Conservation (phyloP, 2,113 vertebrate genomes). For the Eira barbara region DNA sequence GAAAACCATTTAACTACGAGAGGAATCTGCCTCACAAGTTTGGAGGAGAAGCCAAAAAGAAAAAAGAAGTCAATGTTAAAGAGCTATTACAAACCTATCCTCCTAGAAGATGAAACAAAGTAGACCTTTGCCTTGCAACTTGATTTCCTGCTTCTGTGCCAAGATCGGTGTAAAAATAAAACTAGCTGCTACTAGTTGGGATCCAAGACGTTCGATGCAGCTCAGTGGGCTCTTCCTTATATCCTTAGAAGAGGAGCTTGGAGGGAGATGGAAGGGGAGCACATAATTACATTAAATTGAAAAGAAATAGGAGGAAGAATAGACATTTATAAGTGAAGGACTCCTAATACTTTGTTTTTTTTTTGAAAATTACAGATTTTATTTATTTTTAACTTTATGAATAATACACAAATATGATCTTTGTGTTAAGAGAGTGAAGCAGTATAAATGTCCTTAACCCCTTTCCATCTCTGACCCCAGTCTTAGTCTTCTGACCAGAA, state of each 20-base stretch:
- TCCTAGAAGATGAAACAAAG: conserved; percentile 2
- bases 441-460: background rate
- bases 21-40: background rate
- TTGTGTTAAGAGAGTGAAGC: background rate
- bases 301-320: background rate
- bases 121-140: conserved; percentile 38
- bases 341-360: background rate
- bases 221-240: conserved; percentile 1
- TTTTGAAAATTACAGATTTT: background rate
- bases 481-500: background rate
- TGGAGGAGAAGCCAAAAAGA: background rate
- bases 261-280: background rate
- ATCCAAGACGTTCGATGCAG: conserved; percentile 20
- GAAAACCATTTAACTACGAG: background rate
- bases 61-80: background rate
- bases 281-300: background rate
- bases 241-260: background rate
- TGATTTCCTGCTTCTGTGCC: background rate
- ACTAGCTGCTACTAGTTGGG: background rate
- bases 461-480: background rate
- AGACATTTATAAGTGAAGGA: background rate
- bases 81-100: background rate
- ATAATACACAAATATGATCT: background rate
- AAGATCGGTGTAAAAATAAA: conserved; percentile 65
- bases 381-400: background rate